Evolutionary conservation across 2,797 vertebrate species (phyloP), one percentile per base, ranked within the genome.

Genomic region (Octomys mimax): DNA sequence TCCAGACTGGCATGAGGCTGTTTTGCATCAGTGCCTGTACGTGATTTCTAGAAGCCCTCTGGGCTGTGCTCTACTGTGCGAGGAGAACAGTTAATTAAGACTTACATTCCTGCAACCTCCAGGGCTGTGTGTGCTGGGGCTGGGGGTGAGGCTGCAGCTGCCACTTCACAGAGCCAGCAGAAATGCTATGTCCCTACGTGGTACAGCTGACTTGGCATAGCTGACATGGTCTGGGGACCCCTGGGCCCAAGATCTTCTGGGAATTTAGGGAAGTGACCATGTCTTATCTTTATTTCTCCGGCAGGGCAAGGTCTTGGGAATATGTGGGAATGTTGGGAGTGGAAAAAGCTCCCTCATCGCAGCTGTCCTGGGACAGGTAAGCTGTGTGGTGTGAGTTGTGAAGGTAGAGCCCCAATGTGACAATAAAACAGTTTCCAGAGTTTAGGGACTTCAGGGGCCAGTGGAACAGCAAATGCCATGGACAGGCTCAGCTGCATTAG

Each of bases 301-400:
- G 10, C 62, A 99, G 99, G 99, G 99, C 16, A 98, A 98, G 61
- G 97, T 99, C 70, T 97, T 99, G 22, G 99, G 99, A n/a, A 97
- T 99, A 91, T 99, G 99, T 75, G 99, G 99, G 36, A 99, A 99
- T 31, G 98, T 99, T 0, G 99, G 99, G 5, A 99, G 99, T 89
- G 99, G 99, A 80, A 99, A 99, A 97, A 99, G 99, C 0, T 99
- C 99, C 2, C 95, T 99, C 85, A 98, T 99, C 78, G 98, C 99
- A 46, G 98, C 99, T 95, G 98, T 99, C 96, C 98, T 99, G 79
- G 99, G 99, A 92, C 99, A 99, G 98, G 99, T 99, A 96, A 92
- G 95, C 79, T 26, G 31, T 0, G 2, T 26, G 49, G 14, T 1
- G 3, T n/a, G 66, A 3, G 0, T 46, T 11, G 21, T 13, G 70